These are phyloP conservation scores for Buceros bicornis DNA, from an alignment of 2,797 vertebrate species.

Conservation along the genomic window DNA sequence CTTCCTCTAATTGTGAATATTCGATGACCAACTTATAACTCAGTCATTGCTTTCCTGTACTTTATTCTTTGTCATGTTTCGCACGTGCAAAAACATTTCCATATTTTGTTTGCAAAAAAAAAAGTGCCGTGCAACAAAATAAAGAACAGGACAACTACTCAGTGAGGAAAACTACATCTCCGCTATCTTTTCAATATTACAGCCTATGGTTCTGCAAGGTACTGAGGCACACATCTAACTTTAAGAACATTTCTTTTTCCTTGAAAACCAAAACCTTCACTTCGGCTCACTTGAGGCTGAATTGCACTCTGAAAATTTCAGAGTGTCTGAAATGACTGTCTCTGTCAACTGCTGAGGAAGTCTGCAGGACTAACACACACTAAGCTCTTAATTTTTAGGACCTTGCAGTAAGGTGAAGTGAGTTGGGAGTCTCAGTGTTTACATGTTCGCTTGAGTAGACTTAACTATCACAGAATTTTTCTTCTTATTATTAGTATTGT, in stretches of 20 bases:
- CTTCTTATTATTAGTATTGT: background rate
- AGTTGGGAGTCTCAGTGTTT: background rate
- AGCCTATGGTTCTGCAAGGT: background rate
- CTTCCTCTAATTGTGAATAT: conserved; percentile 60
- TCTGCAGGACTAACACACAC: background rate
- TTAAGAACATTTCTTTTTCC: background rate
- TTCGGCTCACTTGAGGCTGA: background rate
- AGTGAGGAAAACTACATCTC: background rate
- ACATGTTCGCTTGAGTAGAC: background rate
- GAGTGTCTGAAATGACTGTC: background rate
- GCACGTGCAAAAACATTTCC: background rate
- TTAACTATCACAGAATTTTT: background rate
- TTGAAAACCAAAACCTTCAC: background rate
- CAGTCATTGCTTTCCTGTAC: background rate
- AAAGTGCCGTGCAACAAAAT: background rate
- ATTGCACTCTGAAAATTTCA: background rate
- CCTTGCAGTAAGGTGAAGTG: background rate
- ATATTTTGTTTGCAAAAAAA: background rate
- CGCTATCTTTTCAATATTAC: background rate
- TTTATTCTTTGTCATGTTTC: background rate
- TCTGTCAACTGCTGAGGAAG: background rate
- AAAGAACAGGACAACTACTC: background rate
- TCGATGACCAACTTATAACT: background rate
- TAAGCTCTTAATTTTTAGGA: background rate
- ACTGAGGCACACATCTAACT: background rate